A percentile compares a stretch with the other conserved stretches of the same genome.
Conservation (phyloP, 2,113 vertebrate species). For the Cricetomys ansorgei region DNA sequence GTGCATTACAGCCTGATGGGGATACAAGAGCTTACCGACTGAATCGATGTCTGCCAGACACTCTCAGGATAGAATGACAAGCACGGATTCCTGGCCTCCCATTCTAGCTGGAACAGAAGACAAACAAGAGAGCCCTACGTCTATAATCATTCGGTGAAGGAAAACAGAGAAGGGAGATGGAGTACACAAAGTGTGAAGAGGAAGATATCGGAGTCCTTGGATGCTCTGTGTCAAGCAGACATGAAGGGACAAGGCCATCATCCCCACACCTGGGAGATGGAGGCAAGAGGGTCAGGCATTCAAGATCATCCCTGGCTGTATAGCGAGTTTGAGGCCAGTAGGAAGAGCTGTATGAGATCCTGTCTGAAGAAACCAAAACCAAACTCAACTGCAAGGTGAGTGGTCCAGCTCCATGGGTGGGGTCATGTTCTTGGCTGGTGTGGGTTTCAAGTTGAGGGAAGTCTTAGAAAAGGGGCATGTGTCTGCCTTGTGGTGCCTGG, state of each 20-base stretch:
- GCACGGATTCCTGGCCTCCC: not conserved
- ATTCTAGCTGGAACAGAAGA: not conserved
- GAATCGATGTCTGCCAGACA: not conserved
- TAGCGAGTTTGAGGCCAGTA: not conserved
- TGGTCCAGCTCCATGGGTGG: accelerated
- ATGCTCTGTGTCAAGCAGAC: not conserved
- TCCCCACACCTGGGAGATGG: not conserved
- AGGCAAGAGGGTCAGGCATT: not conserved
- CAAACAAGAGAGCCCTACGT: not conserved
- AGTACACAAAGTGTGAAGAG: not conserved
- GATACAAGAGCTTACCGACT: not conserved
- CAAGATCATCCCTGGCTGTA: not conserved
- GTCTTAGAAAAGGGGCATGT: not conserved
- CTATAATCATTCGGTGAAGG: not conserved
- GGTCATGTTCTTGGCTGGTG: not conserved
- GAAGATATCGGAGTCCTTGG: not conserved
- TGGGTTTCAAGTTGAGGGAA: not conserved
- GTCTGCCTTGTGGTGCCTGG: not conserved
- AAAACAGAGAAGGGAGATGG: not conserved
- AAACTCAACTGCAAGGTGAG: too few species aligned
- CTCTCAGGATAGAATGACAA: not conserved
- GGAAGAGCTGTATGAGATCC: not conserved
- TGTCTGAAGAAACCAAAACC: not conserved
- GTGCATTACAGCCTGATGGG: not conserved
- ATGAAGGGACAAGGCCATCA: not conserved